Conservation (phyloP, 1,140 invertebrate species). For the Arctopsyche grandis region DNA sequence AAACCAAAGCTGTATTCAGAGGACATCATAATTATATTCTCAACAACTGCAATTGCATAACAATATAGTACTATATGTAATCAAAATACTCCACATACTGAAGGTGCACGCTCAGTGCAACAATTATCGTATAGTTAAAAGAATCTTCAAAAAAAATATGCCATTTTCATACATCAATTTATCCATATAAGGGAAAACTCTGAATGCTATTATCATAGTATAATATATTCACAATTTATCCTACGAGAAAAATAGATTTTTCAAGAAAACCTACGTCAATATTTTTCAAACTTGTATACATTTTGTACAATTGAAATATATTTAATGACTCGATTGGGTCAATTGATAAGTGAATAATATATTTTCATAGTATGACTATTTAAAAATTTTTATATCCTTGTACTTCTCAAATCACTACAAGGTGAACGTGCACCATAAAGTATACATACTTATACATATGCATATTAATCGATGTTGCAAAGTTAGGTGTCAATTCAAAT, state of each 20-base stretch:
- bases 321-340: too few species aligned
- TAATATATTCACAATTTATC: background rate
- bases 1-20: background rate
- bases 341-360: too few species aligned
- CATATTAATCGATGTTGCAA: too few species aligned
- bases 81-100: background rate
- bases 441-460: too few species aligned
- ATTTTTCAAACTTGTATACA: background rate
- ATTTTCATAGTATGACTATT: too few species aligned
- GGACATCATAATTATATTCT: background rate
- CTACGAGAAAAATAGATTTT: conserved; percentile 7
- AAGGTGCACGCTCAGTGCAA: background rate
- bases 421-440: too few species aligned
- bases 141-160: background rate
- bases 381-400: too few species aligned
- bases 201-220: background rate
- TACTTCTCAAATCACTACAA: too few species aligned
- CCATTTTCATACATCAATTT: background rate
- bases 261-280: background rate
- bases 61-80: background rate
- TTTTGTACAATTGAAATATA: too few species aligned
- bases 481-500: too few species aligned
- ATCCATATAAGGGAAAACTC: background rate
- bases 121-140: background rate
- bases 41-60: conserved; percentile 7